These are phyloP conservation scores for Coccyzus lansbergi DNA, from an alignment of 2,797 vertebrate genomes.

Conservation along the genomic window DNA sequence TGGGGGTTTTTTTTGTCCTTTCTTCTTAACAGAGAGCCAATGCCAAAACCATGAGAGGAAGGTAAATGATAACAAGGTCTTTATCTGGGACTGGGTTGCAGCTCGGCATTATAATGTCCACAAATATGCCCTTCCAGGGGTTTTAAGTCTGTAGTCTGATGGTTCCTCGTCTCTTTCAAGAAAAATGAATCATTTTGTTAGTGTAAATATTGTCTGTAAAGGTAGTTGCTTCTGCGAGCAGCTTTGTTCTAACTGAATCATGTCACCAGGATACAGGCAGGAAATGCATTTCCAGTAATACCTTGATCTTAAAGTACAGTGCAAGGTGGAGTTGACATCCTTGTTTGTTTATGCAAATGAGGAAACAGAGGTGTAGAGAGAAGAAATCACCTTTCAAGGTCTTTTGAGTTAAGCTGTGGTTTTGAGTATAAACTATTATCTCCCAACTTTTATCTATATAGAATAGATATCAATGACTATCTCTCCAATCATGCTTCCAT, in stretches of 20 bases:
- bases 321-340: background rate
- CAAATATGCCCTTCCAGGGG: background rate
- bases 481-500: background rate
- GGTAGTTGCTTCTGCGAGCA: background rate
- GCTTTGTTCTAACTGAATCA: background rate
- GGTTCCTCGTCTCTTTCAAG: background rate
- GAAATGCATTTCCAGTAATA: background rate
- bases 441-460: background rate
- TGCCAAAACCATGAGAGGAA: background rate
- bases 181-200: background rate
- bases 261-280: background rate
- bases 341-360: constrained; percentile 20
- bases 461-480: background rate
- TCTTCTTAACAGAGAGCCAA: background rate
- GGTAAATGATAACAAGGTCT: background rate
- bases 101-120: background rate
- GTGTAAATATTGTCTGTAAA: background rate
- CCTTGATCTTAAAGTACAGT: background rate
- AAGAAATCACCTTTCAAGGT: background rate
- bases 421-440: background rate
- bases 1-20: background rate
- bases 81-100: background rate
- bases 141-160: background rate
- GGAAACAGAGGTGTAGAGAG: background rate
- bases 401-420: background rate